Base-by-base conservation (phyloP, 1,140 invertebrate genomes). In the Lepidurus packardi region DNA sequence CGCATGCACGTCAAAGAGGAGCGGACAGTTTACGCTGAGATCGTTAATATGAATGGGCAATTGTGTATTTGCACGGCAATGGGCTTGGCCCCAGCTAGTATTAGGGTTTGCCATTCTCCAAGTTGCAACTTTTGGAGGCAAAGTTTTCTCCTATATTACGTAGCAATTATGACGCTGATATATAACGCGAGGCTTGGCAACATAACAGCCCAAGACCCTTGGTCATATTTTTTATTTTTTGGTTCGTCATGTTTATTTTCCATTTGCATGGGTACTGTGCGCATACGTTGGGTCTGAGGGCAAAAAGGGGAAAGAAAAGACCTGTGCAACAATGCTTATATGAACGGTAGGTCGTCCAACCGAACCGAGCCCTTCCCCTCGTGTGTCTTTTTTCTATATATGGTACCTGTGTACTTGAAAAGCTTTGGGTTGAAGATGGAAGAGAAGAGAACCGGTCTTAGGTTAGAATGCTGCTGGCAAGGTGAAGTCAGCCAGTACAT, bases 381-480 rank as follows among this genome's bases (percentile, higher is more conserved):
- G 53, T 65, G 16, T 9, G 34, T 34, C 34, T 21, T 65, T 65
- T 65, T 13, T 65, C 0, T 65, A 16, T 65, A 65, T 7, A n/a
- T 21, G 21, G 53, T 65, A 65, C 53, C 16, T 65, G 53, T 21
- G 21, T 65, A 65, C 53, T 65, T 21, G 53, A 21, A 65, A 16
- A n/a, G 53, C 53, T n/a, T 65, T 21, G 53, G 53, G 53, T 65
- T 65, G 25, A 25, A 25, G 1, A 25, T 25, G 1, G 53, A 65
- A 65, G 53, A 65, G 53, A 65, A 65, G 16, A 13, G 53, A 21
- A n/a, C 53, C 21, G 53, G 53, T 65, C 21, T 65, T 65, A 21
- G 53, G 53, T 65, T 65, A 65, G 7, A 65, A n/a, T 65, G 53
- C 53, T 65, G 53, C 13, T 65, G 53, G 53, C 53, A 65, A 65